Evolutionary conservation across 1,140 invertebrate species (phyloP).

Genomic region (Euura lappo): DNA sequence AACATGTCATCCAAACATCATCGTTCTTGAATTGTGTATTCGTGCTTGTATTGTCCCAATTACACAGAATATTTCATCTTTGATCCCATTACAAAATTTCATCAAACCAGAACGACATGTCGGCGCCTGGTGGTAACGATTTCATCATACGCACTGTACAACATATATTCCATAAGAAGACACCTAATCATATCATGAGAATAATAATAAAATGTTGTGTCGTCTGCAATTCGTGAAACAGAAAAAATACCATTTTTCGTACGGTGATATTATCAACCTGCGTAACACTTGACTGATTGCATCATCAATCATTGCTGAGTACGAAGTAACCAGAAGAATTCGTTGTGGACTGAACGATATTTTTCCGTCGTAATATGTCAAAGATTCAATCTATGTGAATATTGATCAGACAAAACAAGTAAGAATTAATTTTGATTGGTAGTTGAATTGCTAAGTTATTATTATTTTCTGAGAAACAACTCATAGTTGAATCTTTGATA

Average conservation of each 20-base stretch:
- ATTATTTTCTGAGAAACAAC: too few relatives aligned
- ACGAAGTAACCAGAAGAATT: too few relatives aligned
- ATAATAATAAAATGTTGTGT: background rate
- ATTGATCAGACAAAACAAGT: too few relatives aligned
- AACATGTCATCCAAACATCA: background rate
- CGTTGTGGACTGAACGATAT: too few relatives aligned
- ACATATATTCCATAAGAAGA: background rate
- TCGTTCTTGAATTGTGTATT: background rate
- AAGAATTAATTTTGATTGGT: too few relatives aligned
- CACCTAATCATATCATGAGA: background rate
- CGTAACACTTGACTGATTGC: too few relatives aligned
- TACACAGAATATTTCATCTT: background rate
- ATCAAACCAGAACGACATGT: background rate
- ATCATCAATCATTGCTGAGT: too few relatives aligned
- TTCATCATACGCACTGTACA: too few relatives aligned
- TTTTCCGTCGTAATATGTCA: too few relatives aligned
- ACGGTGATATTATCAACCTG: background rate
- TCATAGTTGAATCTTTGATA: too few relatives aligned
- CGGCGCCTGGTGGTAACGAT: background rate
- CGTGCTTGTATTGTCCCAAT: background rate
- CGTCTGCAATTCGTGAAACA: background rate
- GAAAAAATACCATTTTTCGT: background rate
- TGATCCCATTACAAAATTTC: background rate
- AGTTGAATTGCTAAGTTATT: too few relatives aligned
- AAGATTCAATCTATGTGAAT: too few relatives aligned